Evolutionary conservation across 2,797 vertebrate species (phyloP).

Genomic region (Garrulus glandarius): DNA sequence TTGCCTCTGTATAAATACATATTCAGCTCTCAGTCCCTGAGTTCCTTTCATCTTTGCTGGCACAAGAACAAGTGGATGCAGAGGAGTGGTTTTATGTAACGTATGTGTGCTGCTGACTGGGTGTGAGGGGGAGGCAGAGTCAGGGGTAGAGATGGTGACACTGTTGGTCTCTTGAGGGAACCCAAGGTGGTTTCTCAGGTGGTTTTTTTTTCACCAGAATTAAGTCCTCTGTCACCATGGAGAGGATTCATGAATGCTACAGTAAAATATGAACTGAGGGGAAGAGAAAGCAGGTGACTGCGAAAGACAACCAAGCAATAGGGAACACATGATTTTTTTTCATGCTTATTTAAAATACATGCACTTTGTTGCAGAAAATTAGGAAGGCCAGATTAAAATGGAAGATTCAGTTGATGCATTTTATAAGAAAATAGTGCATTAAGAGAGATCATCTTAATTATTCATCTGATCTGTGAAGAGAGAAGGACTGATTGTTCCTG

Average conservation of each 20-base stretch:
- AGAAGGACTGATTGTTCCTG: neutral
- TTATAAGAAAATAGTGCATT: neutral
- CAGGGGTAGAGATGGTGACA: neutral
- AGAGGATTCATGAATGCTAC: neutral
- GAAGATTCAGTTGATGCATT: neutral
- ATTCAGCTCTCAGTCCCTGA: neutral
- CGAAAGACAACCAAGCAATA: neutral
- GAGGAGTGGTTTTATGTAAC: neutral
- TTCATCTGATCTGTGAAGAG: neutral
- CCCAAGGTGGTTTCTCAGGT: neutral
- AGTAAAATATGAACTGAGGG: neutral
- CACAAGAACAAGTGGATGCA: neutral
- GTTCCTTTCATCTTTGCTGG: neutral
- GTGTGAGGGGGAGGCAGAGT: neutral
- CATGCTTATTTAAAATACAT: neutral
- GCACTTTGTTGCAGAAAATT: neutral
- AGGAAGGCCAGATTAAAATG: neutral
- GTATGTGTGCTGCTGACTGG: neutral
- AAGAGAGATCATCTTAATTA: neutral
- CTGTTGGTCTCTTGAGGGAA: neutral
- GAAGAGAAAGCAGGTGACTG: neutral
- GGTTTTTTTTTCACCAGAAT: neutral
- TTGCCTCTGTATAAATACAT: neutral
- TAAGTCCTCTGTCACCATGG: neutral
- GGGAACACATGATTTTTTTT: neutral